These are phyloP conservation scores for Bombus breviceps DNA, from an alignment of 1,140 invertebrate genomes.

Conservation along the genomic window DNA sequence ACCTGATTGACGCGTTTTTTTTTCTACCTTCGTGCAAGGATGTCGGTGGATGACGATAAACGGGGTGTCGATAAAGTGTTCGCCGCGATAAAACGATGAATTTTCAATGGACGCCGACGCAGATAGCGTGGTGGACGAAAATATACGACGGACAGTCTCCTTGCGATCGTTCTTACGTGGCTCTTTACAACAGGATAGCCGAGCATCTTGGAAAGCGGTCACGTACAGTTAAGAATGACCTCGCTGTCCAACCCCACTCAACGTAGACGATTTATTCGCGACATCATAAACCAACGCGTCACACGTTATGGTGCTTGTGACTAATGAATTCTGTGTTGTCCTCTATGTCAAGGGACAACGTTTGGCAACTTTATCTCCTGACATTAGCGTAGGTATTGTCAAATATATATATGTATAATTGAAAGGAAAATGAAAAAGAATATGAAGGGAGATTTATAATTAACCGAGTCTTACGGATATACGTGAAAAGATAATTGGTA, in stretches of 20 bases:
- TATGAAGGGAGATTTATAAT: too few species aligned
- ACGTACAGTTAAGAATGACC: slow-evolving; percentile 73
- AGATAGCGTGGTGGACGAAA: slow-evolving; percentile 42
- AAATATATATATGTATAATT: not conserved
- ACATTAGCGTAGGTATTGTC: not conserved
- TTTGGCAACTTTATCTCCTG: slow-evolving; percentile 5
- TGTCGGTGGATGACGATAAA: slow-evolving; percentile 41
- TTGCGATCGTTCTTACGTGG: slow-evolving; percentile 52
- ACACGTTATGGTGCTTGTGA: slow-evolving; percentile 69
- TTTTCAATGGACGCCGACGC: slow-evolving; percentile 59
- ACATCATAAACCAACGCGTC: slow-evolving; percentile 66
- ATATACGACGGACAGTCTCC: slow-evolving; percentile 26
- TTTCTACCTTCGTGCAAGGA: slow-evolving; percentile 9
- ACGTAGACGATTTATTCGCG: slow-evolving; percentile 74
- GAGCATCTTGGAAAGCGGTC: slow-evolving; percentile 70
- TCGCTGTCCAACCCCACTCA: slow-evolving; percentile 62
- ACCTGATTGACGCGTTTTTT: not conserved
- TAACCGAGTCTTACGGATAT: too few species aligned
- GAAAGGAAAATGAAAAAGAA: not conserved
- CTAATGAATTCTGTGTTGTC: slow-evolving; percentile 67
- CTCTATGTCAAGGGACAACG: not conserved
- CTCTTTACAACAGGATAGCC: slow-evolving; percentile 28
- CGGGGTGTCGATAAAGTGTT: slow-evolving; percentile 59
- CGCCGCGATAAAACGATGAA: slow-evolving; percentile 59
- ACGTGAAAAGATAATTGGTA: too few species aligned